Evolutionary conservation across 30 jellyfish, hydroid and myxozoan genomes (phyloP).

Genomic region (Hydractinia symbiolongicarpus): DNA sequence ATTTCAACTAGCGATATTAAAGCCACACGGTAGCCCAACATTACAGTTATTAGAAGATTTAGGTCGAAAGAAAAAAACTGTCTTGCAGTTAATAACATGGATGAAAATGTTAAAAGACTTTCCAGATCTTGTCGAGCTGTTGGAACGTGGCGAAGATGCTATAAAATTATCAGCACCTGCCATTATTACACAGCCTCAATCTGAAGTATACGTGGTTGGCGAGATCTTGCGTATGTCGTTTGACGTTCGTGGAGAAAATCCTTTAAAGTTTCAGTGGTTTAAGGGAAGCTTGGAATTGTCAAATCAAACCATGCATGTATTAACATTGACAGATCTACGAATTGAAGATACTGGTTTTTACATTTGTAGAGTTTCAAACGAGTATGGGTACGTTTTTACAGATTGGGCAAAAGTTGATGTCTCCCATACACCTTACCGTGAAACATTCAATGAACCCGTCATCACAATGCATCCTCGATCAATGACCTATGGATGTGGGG

Average conservation of each 20-base stretch:
- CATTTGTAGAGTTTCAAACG: constrained; percentile 62
- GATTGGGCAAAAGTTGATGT: constrained; percentile 67
- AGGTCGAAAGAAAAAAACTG: constrained; percentile 41
- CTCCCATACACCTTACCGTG: constrained; percentile 6
- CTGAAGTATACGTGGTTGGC: constrained; percentile 37
- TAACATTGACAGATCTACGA: constrained; percentile 26
- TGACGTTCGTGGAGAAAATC: constrained; percentile 54
- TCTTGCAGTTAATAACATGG: constrained; percentile 40
- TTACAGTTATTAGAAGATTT: constrained; percentile 46
- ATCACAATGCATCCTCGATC: constrained; percentile 73
- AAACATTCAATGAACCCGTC: constrained; percentile 43
- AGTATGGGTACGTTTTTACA: constrained; percentile 35
- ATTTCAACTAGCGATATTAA: constrained; percentile 52
- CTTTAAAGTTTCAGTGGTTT: constrained; percentile 64
- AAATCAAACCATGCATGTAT: constrained; percentile 5
- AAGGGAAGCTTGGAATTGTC: constrained; percentile 27
- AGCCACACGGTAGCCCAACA: constrained; percentile 86
- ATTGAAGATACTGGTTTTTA: constrained; percentile 47
- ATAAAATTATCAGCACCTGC: neutral
- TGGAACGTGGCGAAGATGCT: constrained; percentile 22
- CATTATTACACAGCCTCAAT: constrained; percentile 39
- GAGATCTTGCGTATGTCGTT: constrained; percentile 31
- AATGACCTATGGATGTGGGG: constrained; percentile 38
- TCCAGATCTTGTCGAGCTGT: constrained; percentile 24
- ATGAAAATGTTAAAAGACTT: constrained; percentile 15